A percentile compares a stretch with the other conserved stretches of the same genome.
Conservation (phyloP, 2,888 invertebrate species). For the Andrena minutula region DNA sequence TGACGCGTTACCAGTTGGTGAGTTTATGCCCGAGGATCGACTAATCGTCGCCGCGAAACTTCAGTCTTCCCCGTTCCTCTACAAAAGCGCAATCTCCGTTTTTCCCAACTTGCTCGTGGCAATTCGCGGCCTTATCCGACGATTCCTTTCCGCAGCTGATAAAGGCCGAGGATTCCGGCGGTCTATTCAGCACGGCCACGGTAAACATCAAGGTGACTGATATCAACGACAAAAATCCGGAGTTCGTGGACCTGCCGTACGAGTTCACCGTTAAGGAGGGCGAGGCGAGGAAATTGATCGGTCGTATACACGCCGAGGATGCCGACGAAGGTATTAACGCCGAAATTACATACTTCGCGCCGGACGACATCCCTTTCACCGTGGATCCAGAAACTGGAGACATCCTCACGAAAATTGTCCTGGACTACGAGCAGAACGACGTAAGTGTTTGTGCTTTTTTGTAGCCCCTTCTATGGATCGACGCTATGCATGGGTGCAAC, state of each 20-base stretch:
- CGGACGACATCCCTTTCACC: conserved; percentile 91
- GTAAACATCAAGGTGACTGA: conserved; percentile 96
- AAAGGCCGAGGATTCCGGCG: conserved; percentile 94
- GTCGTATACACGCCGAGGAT: conserved; percentile 94
- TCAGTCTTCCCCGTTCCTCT: conserved; percentile 16
- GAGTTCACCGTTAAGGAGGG: conserved; percentile 93
- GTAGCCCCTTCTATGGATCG: not conserved
- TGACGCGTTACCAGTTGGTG: conserved; percentile 95
- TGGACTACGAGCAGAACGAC: conserved; percentile 94
- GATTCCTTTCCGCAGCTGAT: conserved; percentile 86
- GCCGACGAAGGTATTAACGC: conserved; percentile 95
- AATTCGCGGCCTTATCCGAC: not conserved
- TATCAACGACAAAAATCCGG: conserved; percentile 96
- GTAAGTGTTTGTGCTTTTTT: conserved; percentile 84
- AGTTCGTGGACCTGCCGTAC: conserved; percentile 93
- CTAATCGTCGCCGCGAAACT: conserved; percentile 19
- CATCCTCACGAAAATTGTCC: conserved; percentile 89
- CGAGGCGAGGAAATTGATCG: conserved; percentile 86
- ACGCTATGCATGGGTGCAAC: too few relatives aligned
- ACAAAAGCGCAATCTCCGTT: conserved; percentile 34
- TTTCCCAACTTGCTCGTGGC: not conserved
- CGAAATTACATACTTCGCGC: conserved; percentile 92
- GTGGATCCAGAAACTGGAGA: conserved; percentile 93
- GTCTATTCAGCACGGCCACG: conserved; percentile 92
- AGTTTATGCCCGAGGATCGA: conserved; percentile 70